A percentile compares a stretch with the other conserved stretches of the same genome.
These are phyloP conservation scores for Poeciliopsis presidionis DNA, from an alignment of 2,797 vertebrate species.

Conservation along the genomic window DNA sequence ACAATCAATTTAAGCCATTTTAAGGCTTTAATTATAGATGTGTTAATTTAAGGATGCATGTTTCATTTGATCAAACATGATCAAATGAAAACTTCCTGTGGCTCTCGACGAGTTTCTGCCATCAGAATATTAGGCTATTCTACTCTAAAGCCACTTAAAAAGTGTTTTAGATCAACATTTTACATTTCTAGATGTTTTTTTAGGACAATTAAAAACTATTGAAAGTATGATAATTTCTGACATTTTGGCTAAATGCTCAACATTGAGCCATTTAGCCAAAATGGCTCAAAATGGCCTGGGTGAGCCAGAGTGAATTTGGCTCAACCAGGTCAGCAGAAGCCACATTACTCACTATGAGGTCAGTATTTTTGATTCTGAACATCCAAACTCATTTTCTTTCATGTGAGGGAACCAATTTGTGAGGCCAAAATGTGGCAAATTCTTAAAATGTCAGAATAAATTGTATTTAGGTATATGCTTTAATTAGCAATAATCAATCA, in stretches of 20 bases:
- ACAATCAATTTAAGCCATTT: too few species aligned
- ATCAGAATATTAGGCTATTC: background rate
- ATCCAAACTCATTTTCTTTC: background rate
- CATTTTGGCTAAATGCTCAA: background rate
- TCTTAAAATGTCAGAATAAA: background rate
- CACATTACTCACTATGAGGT: too few species aligned
- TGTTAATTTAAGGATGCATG: too few species aligned
- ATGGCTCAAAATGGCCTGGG: too few species aligned
- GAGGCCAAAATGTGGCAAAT: background rate
- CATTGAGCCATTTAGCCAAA: too few species aligned
- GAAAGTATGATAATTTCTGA: background rate
- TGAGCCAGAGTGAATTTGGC: background rate
- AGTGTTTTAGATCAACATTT: background rate
- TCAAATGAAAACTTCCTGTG: background rate
- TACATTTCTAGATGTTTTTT: background rate
- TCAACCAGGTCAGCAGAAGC: background rate
- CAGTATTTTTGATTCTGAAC: background rate
- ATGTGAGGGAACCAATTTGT: background rate
- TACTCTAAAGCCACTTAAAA: background rate
- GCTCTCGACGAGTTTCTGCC: background rate
- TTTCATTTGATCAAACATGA: background rate
- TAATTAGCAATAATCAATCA: background rate
- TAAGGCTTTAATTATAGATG: too few species aligned
- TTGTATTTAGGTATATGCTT: background rate
- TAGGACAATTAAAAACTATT: background rate